These are phyloP conservation scores for Graptemys geographica DNA, from an alignment of 2,797 vertebrate genomes.

Conservation along the genomic window DNA sequence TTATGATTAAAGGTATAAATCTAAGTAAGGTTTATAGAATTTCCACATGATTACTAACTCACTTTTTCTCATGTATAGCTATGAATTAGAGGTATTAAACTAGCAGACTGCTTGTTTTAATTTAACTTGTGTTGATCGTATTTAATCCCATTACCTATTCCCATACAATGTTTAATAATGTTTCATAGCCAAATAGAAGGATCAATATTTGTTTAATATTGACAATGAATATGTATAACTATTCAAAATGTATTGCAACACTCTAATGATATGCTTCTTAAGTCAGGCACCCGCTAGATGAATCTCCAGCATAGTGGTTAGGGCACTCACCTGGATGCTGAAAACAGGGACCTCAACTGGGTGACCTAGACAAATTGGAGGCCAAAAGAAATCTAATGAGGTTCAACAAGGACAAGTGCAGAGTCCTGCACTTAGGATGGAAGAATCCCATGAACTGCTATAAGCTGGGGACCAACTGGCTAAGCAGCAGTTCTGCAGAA, in stretches of 20 bases:
- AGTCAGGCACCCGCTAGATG: not conserved
- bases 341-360: not conserved
- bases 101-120: not conserved
- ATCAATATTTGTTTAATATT: not conserved
- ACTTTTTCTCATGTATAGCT: not conserved
- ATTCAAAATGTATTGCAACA: accelerated
- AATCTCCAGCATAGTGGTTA: not conserved
- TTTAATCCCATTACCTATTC: not conserved
- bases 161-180: not conserved
- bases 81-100: not conserved
- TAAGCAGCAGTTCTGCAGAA: too few species aligned
- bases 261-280: not conserved
- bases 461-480: too few species aligned
- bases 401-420: too few species aligned
- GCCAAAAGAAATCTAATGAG: too few species aligned
- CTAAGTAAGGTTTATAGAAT: not conserved
- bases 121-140: not conserved
- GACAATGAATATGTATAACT: not conserved
- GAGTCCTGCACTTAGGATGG: too few species aligned
- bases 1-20: not conserved
- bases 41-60: not conserved
- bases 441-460: too few species aligned
- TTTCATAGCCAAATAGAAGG: not conserved
- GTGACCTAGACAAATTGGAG: too few species aligned
- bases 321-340: not conserved